Percentiles rank a stretch among this genome's conserved stretches.
Evolutionary conservation across 1,140 invertebrate species (phyloP).

Genomic region (Hycleus cichorii): DNA sequence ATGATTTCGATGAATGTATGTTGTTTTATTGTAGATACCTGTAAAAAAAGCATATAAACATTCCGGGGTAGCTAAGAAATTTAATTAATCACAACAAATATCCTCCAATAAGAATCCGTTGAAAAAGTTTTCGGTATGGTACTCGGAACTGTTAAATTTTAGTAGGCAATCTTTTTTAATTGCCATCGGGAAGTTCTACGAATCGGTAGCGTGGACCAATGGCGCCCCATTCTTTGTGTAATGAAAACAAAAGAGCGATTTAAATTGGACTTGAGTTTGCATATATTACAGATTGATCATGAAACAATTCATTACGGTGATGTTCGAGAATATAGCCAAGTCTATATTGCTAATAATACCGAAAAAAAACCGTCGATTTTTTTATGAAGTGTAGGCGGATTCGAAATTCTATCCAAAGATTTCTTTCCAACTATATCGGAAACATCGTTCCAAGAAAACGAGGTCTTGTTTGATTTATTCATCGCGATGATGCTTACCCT

Average conservation of each 20-base stretch:
- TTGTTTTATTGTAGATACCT: conserved; percentile 27
- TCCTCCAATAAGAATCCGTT: conserved; percentile 34
- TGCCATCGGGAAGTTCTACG: conserved; percentile 24
- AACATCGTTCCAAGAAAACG: conserved; percentile 9
- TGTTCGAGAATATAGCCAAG: not conserved
- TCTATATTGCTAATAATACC: not conserved
- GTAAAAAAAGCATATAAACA: conserved; percentile 32
- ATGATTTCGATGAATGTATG: conserved; percentile 27
- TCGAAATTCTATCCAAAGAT: not conserved
- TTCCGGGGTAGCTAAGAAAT: conserved; percentile 34
- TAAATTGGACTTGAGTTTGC: conserved; percentile 30
- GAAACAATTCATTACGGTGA: conserved; percentile 9
- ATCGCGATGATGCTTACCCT: conserved; percentile 15
- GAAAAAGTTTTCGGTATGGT: conserved; percentile 31
- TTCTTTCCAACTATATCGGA: not conserved
- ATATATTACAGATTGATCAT: conserved; percentile 19
- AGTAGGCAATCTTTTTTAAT: conserved; percentile 33
- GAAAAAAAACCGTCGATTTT: not conserved
- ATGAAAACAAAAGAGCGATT: conserved; percentile 36
- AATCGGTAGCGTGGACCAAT: conserved; percentile 5
- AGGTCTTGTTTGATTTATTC: conserved; percentile 12
- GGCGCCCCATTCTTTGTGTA: conserved; percentile 3
- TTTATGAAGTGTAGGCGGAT: not conserved
- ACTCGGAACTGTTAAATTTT: conserved; percentile 37
- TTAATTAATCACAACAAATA: conserved; percentile 38